Conservation (phyloP, 2,797 vertebrate species). For the Periparus ater region DNA sequence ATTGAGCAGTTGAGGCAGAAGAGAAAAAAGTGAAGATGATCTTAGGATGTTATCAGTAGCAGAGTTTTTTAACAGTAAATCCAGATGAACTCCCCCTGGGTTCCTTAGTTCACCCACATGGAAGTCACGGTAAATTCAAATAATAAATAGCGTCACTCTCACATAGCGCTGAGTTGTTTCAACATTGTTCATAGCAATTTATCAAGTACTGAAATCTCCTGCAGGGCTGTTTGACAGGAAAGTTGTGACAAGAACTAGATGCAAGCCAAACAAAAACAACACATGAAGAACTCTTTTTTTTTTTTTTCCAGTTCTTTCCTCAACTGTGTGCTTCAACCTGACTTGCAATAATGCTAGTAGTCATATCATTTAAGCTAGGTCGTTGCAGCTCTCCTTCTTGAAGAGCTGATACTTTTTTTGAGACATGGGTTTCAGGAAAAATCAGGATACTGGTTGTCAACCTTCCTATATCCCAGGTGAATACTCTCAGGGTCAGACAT, state of each 20-base stretch:
- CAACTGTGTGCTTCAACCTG: neutral
- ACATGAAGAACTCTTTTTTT: neutral
- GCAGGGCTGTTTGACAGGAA: neutral
- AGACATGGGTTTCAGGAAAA: neutral
- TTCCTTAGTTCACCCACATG: neutral
- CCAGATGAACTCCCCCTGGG: neutral
- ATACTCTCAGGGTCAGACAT: neutral
- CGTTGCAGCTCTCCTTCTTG: neutral
- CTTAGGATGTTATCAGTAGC: neutral
- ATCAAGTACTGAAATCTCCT: neutral
- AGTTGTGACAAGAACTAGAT: neutral
- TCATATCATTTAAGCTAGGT: neutral
- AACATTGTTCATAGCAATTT: neutral
- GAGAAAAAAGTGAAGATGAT: neutral
- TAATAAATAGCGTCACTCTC: neutral
- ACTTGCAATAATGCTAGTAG: neutral
- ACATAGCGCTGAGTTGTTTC: neutral
- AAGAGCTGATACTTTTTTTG: neutral
- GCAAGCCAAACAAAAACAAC: neutral
- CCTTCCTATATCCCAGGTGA: neutral
- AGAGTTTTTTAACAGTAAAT: neutral
- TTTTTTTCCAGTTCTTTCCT: neutral
- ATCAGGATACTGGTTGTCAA: neutral
- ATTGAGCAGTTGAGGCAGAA: neutral
- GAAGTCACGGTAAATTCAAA: neutral